These are phyloP conservation scores for Semotilus atromaculatus DNA, from an alignment of 2,797 vertebrate genomes.

Conservation along the genomic window DNA sequence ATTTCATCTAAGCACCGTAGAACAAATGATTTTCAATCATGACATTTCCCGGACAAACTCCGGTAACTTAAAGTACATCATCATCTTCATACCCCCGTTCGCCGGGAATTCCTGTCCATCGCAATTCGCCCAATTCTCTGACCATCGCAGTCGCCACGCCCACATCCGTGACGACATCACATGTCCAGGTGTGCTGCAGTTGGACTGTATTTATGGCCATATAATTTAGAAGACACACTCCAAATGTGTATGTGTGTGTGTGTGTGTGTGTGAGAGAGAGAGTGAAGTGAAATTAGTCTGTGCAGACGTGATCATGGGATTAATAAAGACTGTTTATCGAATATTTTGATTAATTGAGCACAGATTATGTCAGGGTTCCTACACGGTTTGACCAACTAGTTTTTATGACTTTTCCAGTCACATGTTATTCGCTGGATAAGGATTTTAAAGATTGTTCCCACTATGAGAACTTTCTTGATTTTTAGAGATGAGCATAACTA, in stretches of 20 bases:
- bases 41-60: constrained; percentile 17
- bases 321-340: neutral
- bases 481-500: neutral
- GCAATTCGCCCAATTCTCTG: too few relatives aligned
- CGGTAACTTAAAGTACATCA: neutral
- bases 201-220: neutral
- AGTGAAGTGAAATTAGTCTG: too few relatives aligned
- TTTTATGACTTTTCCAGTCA: neutral
- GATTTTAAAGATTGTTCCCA: neutral
- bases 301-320: neutral
- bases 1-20: too few relatives aligned
- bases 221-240: neutral
- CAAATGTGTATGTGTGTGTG: neutral
- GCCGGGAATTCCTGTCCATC: neutral
- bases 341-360: neutral
- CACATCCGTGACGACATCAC: neutral
- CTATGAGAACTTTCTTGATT: neutral
- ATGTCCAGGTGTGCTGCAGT: constrained; percentile 1
- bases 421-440: neutral
- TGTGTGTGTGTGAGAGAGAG: too few relatives aligned
- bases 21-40: constrained; percentile 10
- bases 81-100: neutral
- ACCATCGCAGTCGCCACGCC: neutral
- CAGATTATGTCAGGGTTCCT: neutral
- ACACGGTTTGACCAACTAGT: neutral